These are phyloP conservation scores for Pollenia griseotomentosa DNA, from an alignment of 2,888 invertebrate genomes.

Conservation along the genomic window DNA sequence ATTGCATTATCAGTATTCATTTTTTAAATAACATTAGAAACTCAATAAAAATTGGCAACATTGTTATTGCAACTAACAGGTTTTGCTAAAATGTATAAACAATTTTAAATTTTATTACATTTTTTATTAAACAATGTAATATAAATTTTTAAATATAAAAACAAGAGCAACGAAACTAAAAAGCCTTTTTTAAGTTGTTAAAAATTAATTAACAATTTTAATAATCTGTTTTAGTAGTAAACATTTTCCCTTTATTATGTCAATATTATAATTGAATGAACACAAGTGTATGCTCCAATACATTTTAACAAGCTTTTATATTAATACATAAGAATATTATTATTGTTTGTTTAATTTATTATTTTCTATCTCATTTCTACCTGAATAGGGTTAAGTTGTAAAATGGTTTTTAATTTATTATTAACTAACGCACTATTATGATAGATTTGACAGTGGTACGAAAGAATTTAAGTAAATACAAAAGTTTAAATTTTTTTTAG, in stretches of 20 bases:
- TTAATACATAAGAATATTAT: background rate
- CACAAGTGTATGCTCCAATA: slow-evolving; percentile 30
- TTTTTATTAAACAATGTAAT: no score
- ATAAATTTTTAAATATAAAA: no score
- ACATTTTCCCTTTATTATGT: slow-evolving; percentile 25
- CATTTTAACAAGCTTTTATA: slow-evolving; percentile 10
- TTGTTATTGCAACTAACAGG: slow-evolving; percentile 54
- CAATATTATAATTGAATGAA: slow-evolving; percentile 32
- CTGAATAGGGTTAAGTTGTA: background rate
- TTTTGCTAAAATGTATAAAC: slow-evolving; percentile 53
- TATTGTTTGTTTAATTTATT: background rate
- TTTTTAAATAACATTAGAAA: slow-evolving; percentile 68
- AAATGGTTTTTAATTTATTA: slow-evolving; percentile 8
- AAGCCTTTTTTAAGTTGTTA: no score
- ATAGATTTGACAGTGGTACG: background rate
- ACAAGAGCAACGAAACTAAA: no score
- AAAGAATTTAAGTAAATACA: background rate
- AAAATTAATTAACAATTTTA: no score
- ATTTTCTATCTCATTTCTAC: slow-evolving; percentile 19
- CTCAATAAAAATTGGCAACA: slow-evolving; percentile 63
- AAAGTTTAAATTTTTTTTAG: no score
- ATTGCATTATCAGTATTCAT: slow-evolving; percentile 76
- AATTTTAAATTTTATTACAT: slow-evolving; percentile 1
- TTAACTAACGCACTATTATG: background rate
- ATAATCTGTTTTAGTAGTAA: no score